These are phyloP conservation scores for Diarsia dahlii DNA, from an alignment of 2,888 invertebrate genomes.

Conservation along the genomic window DNA sequence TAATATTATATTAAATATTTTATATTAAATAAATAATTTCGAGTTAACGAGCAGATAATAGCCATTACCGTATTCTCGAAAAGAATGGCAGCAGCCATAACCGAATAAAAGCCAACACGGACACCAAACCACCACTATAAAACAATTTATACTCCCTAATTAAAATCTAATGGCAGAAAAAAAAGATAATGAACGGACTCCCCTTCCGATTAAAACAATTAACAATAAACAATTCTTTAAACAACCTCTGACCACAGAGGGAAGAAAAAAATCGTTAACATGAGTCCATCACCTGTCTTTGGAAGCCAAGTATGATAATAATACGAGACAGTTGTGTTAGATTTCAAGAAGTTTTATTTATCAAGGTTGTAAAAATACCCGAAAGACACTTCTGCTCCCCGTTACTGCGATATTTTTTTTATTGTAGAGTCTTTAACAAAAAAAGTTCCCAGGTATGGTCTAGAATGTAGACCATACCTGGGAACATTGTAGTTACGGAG, in stretches of 20 bases:
- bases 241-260: constrained; percentile 63
- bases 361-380: too few relatives aligned
- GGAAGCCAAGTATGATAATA: constrained; percentile 42
- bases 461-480: too few relatives aligned
- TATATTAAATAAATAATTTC: background rate
- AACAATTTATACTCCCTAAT: constrained; percentile 60
- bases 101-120: constrained; percentile 34
- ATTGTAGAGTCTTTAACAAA: too few relatives aligned
- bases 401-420: too few relatives aligned
- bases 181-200: constrained; percentile 56
- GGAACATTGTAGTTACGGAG: too few relatives aligned
- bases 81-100: constrained; percentile 6
- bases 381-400: too few relatives aligned
- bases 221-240: constrained; percentile 65
- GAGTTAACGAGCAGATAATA: constrained; percentile 13
- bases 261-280: constrained; percentile 63
- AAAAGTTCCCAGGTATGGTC: too few relatives aligned
- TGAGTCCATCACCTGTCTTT: constrained; percentile 64
- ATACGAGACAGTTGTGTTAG: constrained; percentile 27
- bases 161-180: constrained; percentile 65
- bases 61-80: background rate
- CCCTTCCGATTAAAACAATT: constrained; percentile 65
- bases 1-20: too few relatives aligned
- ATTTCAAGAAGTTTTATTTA: background rate
- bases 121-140: constrained; percentile 40